Base-by-base conservation (phyloP, 2,113 vertebrate genomes). In the Gila orcuttii region DNA sequence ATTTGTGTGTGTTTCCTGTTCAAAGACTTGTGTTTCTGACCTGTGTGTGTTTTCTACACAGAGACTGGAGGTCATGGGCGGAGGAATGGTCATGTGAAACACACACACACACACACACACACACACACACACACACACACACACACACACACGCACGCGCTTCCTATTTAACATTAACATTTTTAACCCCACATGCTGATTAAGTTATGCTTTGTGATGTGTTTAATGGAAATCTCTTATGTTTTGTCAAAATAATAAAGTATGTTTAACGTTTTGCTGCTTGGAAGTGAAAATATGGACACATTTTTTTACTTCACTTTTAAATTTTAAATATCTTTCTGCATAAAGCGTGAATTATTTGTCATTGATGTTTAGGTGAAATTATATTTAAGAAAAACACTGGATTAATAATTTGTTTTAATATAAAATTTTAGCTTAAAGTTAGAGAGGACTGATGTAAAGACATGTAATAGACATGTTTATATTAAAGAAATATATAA, bases 21-120 rank as follows among this genome's bases (percentile, higher is more conserved):
- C 10, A 68, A 6, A 52, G 11, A 39, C 10, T 4, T 57, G 79
- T 42, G 62, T 74, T 17, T 73, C 33, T 57, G 55, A 42, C 42
- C 1, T 15, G 25, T 74, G 33, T 86, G 15, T 85, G 5, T 88
- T 42, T 42, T 75, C 28, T 84, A 47, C 45, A 83, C 94, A 99
- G 98, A 96, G 97, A 82, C 95, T 98, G 96, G 97, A 99, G 88
- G 96, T 97, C 89, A 97, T 96, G 90, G 97, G 97, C 2, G 97
- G 98, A 79, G 97, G 97, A n/a, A 89, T 98, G 90, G 93, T 99
- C 90, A 87, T 99, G 92, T 98, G 92, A 96, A 74, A 28, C 28
- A 28, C 28, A 28, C 28, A 84, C 83, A 2, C 85, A 62, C 0
- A 39, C 4, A 13, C 15, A 50, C 13, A 17, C 60, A 86, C 69